Base-by-base conservation (phyloP, 1,140 invertebrate genomes). In the Leptopilina boulardi region DNA sequence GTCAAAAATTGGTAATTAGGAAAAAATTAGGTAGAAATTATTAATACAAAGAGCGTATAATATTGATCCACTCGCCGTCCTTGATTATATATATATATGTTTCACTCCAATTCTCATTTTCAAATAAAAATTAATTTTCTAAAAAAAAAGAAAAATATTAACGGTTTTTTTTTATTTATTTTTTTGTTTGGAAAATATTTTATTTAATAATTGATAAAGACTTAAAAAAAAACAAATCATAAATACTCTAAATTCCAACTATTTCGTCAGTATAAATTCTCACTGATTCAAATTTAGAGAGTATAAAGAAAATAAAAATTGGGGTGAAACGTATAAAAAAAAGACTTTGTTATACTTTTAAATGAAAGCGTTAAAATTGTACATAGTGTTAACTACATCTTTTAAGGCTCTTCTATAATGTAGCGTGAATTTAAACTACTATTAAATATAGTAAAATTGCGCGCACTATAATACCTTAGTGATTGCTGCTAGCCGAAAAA, bases 301-400 rank as follows among this genome's bases (percentile, higher is more conserved):
- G 30, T 44, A 18, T 15, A 74, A 34, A 15, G 42, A 51, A 19
- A 71, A 15, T 11, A 26, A 71, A 71, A 9, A 66, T 75, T 75
- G 71, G 70, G 54, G 34, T 34, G 13, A 73, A 70, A 56, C 30
- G 44, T 38, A 59, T 26, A 26, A 47, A 59, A 77, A 34, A 73
- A 59, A 77, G 72, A 81, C 78, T 74, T 85, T 85, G 76, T 85
- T 85, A 82, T 76, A 76, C 70, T 66, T 66, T 66, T 66, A 66
- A 66, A 66, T 66, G 59, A 15, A 66, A 66, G 59, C 59, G 59
- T 79, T 73, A 30, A 80, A 82, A 79, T 66, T 88, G 87, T 88
- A 88, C 76, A 88, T 88, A 88, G 82, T 88, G 87, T 87, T 88
- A 87, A 84, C 87, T 88, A 88, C 83, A 81, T 87, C 82, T 85